Evolutionary conservation across 1,140 invertebrate genomes (phyloP).

Genomic region (Amphibalanus amphitrite): DNA sequence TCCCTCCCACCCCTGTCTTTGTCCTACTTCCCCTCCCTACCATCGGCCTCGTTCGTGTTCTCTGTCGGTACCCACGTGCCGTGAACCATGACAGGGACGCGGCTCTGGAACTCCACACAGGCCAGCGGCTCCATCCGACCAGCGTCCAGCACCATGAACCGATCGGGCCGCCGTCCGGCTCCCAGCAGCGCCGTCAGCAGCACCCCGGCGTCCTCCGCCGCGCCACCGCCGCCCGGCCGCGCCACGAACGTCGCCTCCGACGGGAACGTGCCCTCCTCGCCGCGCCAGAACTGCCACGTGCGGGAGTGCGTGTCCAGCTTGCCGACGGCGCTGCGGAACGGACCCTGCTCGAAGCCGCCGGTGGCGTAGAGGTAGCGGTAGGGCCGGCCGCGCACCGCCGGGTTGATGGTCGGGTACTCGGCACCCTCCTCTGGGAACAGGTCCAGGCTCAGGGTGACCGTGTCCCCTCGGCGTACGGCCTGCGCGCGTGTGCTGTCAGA

Average conservation of each 20-base stretch:
- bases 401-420: slow-evolving; percentile 14
- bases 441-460: slow-evolving; percentile 4
- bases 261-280: slow-evolving; percentile 9
- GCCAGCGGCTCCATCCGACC: slow-evolving; percentile 12
- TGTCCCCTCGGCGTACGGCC: slow-evolving; percentile 9
- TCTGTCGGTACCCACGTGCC: background rate
- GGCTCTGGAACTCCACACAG: background rate
- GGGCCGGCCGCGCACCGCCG: background rate
- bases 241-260: slow-evolving; percentile 13
- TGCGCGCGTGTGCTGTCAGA: slow-evolving; percentile 5
- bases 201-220: slow-evolving; percentile 12
- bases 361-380: slow-evolving; percentile 15
- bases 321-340: slow-evolving; percentile 11
- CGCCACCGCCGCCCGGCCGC: slow-evolving; percentile 2
- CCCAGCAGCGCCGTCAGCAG: slow-evolving; percentile 11
- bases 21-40: too few relatives aligned
- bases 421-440: slow-evolving; percentile 10
- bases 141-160: slow-evolving; percentile 12
- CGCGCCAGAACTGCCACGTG: slow-evolving; percentile 9
- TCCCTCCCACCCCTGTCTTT: too few relatives aligned
- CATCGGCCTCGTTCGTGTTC: too few relatives aligned
- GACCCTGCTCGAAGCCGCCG: slow-evolving; percentile 11
- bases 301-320: slow-evolving; percentile 13
- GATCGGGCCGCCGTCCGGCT: slow-evolving; percentile 7
- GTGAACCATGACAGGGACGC: background rate